Percentiles rank a stretch among this genome's conserved stretches.
These are phyloP conservation scores for Salmo trutta DNA, from an alignment of 2,797 vertebrate genomes.

Conservation along the genomic window DNA sequence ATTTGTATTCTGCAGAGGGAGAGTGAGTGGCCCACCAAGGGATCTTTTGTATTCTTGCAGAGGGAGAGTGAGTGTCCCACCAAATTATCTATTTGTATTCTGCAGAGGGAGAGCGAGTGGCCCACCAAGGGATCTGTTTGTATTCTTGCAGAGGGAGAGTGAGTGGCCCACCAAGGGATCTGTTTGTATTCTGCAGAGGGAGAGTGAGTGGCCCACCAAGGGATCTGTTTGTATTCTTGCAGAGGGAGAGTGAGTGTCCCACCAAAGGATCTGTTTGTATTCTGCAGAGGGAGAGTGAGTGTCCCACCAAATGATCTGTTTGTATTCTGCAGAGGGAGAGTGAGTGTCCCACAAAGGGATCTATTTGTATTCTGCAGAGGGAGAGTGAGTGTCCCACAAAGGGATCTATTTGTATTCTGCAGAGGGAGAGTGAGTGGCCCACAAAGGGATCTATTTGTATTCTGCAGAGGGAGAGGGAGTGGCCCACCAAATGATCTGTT, in stretches of 20 bases:
- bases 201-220: too few species aligned
- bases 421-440: not conserved
- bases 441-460: not conserved
- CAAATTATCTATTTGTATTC: too few species aligned
- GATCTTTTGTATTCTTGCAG: too few species aligned
- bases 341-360: not conserved
- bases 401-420: not conserved
- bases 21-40: too few species aligned
- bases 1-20: too few species aligned
- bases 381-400: not conserved
- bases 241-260: not conserved
- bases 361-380: not conserved
- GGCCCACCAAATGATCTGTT: not conserved
- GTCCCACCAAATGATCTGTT: not conserved
- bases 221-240: too few species aligned
- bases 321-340: not conserved
- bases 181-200: too few species aligned
- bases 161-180: too few species aligned
- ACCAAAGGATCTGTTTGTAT: slow-evolving; percentile 6
- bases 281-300: not conserved
- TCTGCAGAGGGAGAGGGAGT: not conserved
- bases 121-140: too few species aligned
- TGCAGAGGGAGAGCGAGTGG: too few species aligned
- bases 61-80: too few species aligned
- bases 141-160: too few species aligned